A percentile compares a stretch with the other conserved stretches of the same genome.
Evolutionary conservation across 1,140 invertebrate species (phyloP).

Genomic region (Drosophila auraria): DNA sequence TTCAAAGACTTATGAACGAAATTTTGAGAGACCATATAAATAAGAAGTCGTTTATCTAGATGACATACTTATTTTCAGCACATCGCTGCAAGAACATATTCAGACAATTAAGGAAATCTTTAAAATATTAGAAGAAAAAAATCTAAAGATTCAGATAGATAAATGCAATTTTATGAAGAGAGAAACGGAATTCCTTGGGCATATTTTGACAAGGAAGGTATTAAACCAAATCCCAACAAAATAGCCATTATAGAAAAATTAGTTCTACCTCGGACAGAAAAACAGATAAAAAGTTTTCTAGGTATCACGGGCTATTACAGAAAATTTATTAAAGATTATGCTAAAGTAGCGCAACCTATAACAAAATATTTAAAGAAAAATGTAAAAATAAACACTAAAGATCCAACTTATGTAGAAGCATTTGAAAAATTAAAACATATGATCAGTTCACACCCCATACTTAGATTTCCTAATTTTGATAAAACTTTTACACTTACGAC

Average conservation of each 20-base stretch:
- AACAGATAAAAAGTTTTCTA: background rate
- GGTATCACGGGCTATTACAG: background rate
- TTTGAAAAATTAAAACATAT: background rate
- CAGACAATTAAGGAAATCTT: no score
- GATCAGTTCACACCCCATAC: conserved; percentile 8
- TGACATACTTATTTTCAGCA: no score
- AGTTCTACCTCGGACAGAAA: background rate
- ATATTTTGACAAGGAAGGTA: background rate
- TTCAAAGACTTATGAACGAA: no score
- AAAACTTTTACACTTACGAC: conserved; percentile 4
- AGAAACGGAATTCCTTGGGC: background rate
- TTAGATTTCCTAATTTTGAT: background rate
- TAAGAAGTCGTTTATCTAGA: no score
- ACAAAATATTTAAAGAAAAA: background rate
- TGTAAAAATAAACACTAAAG: background rate
- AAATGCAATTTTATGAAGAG: conserved; percentile 2
- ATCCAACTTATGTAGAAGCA: background rate
- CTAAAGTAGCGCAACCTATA: background rate
- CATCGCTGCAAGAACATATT: no score
- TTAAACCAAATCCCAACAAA: background rate
- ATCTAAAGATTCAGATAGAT: background rate
- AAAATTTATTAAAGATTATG: background rate
- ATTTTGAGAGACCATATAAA: no score
- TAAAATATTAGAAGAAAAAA: background rate
- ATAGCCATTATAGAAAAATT: background rate